Evolutionary conservation across 1,140 invertebrate genomes (phyloP).

Genomic region (Ips typographus): DNA sequence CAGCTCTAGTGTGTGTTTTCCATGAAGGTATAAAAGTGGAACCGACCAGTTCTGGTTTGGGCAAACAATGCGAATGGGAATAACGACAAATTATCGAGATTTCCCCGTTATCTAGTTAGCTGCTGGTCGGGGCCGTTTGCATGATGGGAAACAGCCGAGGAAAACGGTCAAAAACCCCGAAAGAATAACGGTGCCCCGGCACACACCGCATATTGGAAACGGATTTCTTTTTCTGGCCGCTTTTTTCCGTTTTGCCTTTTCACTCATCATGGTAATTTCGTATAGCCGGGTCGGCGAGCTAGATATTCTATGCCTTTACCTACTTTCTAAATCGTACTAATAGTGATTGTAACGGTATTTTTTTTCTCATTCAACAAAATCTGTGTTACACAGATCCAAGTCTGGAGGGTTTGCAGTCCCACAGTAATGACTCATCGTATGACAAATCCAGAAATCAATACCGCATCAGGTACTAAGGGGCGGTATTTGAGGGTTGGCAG

Average conservation of each 20-base stretch:
- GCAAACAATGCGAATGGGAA: too few relatives aligned
- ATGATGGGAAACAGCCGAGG: conserved; percentile 24
- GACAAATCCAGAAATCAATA: neutral
- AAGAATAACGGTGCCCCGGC: conserved; percentile 23
- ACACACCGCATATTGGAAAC: conserved; percentile 12
- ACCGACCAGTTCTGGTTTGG: too few relatives aligned
- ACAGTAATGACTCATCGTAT: neutral
- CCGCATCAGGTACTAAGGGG: neutral
- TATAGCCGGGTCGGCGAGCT: conserved; percentile 8
- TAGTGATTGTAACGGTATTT: neutral
- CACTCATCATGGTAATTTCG: conserved; percentile 14
- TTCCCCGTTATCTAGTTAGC: too few relatives aligned
- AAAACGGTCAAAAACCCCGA: conserved; percentile 34
- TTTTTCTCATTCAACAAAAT: neutral
- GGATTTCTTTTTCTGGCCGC: conserved; percentile 29
- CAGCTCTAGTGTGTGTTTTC: too few relatives aligned
- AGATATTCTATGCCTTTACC: neutral
- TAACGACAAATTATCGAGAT: too few relatives aligned
- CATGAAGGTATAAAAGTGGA: too few relatives aligned
- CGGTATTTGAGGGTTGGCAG: neutral
- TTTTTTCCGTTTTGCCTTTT: conserved; percentile 17
- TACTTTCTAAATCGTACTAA: conserved; percentile 21
- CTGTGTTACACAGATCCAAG: neutral
- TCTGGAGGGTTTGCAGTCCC: neutral
- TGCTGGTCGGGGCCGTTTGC: too few relatives aligned